Evolutionary conservation across 2,888 invertebrate species (phyloP).

Genomic region (Therioaphis trifolii): DNA sequence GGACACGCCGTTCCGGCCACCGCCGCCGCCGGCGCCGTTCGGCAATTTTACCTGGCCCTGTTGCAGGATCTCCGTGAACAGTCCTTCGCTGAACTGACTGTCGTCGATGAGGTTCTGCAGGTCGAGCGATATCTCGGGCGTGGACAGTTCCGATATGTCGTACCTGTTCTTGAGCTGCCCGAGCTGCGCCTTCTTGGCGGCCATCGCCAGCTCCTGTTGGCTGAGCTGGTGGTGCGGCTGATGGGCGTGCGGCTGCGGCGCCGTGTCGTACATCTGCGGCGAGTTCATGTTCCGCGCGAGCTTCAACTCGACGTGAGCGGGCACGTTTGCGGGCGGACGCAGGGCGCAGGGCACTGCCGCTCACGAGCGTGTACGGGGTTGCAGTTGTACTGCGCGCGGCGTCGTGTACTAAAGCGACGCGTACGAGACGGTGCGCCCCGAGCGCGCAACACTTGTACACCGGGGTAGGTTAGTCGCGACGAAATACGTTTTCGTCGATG

Average conservation of each 20-base stretch:
- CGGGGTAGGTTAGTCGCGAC: not conserved
- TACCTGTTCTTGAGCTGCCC: slow-evolving; percentile 74
- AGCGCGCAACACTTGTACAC: slow-evolving; percentile 31
- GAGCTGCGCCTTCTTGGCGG: slow-evolving; percentile 73
- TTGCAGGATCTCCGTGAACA: slow-evolving; percentile 85
- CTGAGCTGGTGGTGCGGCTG: slow-evolving; percentile 66
- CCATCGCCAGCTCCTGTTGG: slow-evolving; percentile 69
- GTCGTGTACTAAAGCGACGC: not conserved
- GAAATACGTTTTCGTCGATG: not conserved
- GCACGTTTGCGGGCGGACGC: not conserved
- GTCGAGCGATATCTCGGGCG: slow-evolving; percentile 92
- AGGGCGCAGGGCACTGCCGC: not conserved
- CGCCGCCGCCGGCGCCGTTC: slow-evolving; percentile 62
- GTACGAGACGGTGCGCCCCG: not conserved
- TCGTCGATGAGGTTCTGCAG: slow-evolving; percentile 93
- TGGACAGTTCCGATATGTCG: slow-evolving; percentile 88
- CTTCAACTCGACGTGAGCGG: too few relatives aligned
- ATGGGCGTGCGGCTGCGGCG: slow-evolving; percentile 68
- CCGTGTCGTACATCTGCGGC: slow-evolving; percentile 87
- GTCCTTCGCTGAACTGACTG: slow-evolving; percentile 85
- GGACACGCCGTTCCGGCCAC: slow-evolving; percentile 56
- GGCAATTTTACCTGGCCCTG: slow-evolving; percentile 67
- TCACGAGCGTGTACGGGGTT: not conserved
- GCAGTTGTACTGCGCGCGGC: not conserved
- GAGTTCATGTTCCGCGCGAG: slow-evolving; percentile 75